These are phyloP conservation scores for Sebastes goodei DNA, from an alignment of 2,797 vertebrate genomes.

Conservation along the genomic window DNA sequence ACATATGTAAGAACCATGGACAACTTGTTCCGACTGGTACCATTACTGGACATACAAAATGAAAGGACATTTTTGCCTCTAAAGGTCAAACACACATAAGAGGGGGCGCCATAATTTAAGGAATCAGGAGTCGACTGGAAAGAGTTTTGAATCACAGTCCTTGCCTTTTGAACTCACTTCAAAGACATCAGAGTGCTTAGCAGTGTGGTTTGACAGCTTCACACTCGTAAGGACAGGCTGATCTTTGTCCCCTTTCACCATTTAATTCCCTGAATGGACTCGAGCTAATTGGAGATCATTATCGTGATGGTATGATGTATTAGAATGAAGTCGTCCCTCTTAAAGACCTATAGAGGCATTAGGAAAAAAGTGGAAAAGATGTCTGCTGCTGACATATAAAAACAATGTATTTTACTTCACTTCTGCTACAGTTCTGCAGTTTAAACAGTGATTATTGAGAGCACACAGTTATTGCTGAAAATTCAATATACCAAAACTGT, in stretches of 20 bases:
- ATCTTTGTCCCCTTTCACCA: slow-evolving; percentile 68
- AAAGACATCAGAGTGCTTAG: slow-evolving; percentile 71
- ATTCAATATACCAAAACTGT: not conserved
- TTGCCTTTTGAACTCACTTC: slow-evolving; percentile 72
- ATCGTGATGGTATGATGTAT: slow-evolving; percentile 76
- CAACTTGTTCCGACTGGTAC: slow-evolving; percentile 10
- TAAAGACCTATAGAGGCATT: slow-evolving; percentile 52
- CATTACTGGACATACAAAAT: slow-evolving; percentile 41
- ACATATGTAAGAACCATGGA: slow-evolving; percentile 5
- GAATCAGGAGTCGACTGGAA: slow-evolving; percentile 46
- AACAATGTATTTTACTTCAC: not conserved
- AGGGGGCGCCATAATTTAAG: slow-evolving; percentile 40
- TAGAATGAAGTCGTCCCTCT: slow-evolving; percentile 64
- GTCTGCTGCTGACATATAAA: not conserved
- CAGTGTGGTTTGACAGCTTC: slow-evolving; percentile 55
- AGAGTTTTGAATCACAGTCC: slow-evolving; percentile 58
- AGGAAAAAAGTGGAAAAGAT: slow-evolving; percentile 10
- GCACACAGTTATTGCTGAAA: not conserved
- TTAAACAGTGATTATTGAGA: not conserved
- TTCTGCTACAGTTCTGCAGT: not conserved
- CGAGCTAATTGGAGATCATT: slow-evolving; percentile 81
- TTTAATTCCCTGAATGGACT: slow-evolving; percentile 77
- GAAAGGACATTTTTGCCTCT: slow-evolving; percentile 37
- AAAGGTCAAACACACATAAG: slow-evolving; percentile 61
- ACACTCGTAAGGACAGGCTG: slow-evolving; percentile 62